Evolutionary conservation across 2,797 vertebrate genomes (phyloP), one percentile per base, ranked within the genome.

Genomic region (Cuculus canorus): DNA sequence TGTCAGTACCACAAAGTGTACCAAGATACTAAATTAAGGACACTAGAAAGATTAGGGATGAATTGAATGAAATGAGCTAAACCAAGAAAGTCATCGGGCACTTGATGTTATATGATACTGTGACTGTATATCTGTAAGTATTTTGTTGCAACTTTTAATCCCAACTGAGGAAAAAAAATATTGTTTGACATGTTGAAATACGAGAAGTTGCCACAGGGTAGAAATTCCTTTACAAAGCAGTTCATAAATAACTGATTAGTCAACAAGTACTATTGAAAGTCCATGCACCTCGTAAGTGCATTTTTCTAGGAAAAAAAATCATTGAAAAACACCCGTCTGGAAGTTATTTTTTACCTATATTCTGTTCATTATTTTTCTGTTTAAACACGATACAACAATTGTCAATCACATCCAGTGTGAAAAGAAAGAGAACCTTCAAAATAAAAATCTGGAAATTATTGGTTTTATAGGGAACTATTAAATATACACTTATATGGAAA

Each of bases 11-110:
- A 83, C 5, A 1, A 22, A 60, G 50, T 63, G 15, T 85, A 86
- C 78, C 83, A 81, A 83, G 87, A 66, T 66, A 79, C 79, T 96
- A 93, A 96, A 95, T 96, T 95, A 95, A 97, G 85, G 82, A 75
- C 76, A 91, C 24, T 54, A 33, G 59, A 79, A 93, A 88, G 50
- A 82, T 50, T 78, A 96, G 69, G 45, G 47, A 80, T 80, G 41
- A 78, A 82, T 30, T 78, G 71, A 87, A 94, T 86, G 96, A 97
- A 97, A 95, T 96, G 47, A 94, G 52, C 54, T 91, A 86, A 94
- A 86, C 15, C 32, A 91, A 87, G 68, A 91, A 93, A 92, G 81
- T 76, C 22, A 5, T 70, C 33, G 72, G 84, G 90, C 77, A 87
- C 92, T 69, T 92, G 30, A 59, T 73, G 33, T 54, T 57, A 85